phyloP scores from a whole-genome alignment of 2,797 vertebrate genomes.

The Xyrichtys novacula region DNA sequence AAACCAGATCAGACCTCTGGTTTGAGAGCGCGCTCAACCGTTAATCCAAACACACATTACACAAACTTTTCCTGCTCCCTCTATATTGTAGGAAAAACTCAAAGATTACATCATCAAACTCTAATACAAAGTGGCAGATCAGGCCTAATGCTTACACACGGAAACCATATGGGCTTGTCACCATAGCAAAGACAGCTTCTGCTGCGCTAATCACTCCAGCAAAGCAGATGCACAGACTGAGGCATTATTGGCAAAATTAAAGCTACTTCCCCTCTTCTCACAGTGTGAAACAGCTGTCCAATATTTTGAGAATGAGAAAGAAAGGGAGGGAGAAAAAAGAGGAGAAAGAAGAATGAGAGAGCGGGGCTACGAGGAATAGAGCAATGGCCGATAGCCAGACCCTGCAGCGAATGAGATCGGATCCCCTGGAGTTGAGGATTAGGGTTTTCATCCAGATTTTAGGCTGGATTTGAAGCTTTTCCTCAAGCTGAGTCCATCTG shows the following conservation, averaged over 20 bases:
- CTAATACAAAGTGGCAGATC: constrained; percentile 64
- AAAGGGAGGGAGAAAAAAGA: constrained; percentile 17
- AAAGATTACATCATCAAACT: constrained; percentile 48
- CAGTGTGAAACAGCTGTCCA: constrained; percentile 73
- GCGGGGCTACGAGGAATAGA: constrained; percentile 42
- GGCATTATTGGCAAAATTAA: constrained; percentile 72
- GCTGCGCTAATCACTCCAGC: constrained; percentile 68
- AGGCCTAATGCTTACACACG: constrained; percentile 59
- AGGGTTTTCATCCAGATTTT: constrained; percentile 75
- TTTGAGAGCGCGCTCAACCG: neutral
- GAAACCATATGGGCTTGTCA: constrained; percentile 75
- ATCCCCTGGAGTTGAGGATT: constrained; percentile 74
- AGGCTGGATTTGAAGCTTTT: constrained; percentile 70
- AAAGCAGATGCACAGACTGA: constrained; percentile 73
- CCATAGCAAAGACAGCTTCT: constrained; percentile 66
- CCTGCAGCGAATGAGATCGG: constrained; percentile 52
- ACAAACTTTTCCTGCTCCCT: constrained; percentile 3
- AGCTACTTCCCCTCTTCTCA: constrained; percentile 54
- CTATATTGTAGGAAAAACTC: constrained; percentile 26
- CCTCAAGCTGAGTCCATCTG: constrained; percentile 53
- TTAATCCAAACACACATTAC: neutral
- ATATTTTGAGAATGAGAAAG: constrained; percentile 34
- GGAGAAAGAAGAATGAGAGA: neutral
- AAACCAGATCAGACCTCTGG: constrained; percentile 5
- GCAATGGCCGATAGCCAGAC: constrained; percentile 67